These are phyloP conservation scores for Gouania willdenowi DNA, from an alignment of 2,797 vertebrate species.

Conservation along the genomic window DNA sequence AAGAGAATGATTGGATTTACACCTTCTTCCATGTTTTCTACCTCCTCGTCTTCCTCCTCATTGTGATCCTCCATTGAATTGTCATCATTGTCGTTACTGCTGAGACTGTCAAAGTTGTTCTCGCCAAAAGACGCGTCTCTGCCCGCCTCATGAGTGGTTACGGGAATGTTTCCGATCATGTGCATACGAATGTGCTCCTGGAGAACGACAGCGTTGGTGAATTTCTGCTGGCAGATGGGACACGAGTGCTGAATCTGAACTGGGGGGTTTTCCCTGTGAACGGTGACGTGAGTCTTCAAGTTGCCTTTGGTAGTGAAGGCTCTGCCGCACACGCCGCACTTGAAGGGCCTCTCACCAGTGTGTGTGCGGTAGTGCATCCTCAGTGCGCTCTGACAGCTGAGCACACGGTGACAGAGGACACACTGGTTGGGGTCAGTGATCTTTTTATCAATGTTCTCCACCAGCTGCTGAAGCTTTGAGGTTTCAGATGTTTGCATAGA, in stretches of 20 bases:
- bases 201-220: conserved; percentile 93
- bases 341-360: conserved; percentile 95
- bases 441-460: conserved; percentile 97
- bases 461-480: conserved; percentile 95
- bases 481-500: conserved; percentile 92
- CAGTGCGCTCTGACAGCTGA: conserved; percentile 96
- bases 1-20: conserved; percentile 66
- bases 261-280: conserved; percentile 90
- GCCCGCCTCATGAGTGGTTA: conserved; percentile 83
- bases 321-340: conserved; percentile 93
- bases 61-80: conserved; percentile 86
- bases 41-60: conserved; percentile 52
- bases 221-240: conserved; percentile 98
- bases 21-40: conserved; percentile 70
- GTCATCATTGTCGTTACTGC: conserved; percentile 85
- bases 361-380: conserved; percentile 99
- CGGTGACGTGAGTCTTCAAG: conserved; percentile 94
- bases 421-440: conserved; percentile 92
- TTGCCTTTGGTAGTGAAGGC: conserved; percentile 98
- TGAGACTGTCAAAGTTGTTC: conserved; percentile 81
- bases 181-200: conserved; percentile 99
- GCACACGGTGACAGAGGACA: conserved; percentile 90
- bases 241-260: conserved; percentile 93
- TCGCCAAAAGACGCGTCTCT: conserved; percentile 74
- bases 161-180: conserved; percentile 91